Base-by-base conservation (phyloP, 2,797 vertebrate species). In the Molossus molossus region DNA sequence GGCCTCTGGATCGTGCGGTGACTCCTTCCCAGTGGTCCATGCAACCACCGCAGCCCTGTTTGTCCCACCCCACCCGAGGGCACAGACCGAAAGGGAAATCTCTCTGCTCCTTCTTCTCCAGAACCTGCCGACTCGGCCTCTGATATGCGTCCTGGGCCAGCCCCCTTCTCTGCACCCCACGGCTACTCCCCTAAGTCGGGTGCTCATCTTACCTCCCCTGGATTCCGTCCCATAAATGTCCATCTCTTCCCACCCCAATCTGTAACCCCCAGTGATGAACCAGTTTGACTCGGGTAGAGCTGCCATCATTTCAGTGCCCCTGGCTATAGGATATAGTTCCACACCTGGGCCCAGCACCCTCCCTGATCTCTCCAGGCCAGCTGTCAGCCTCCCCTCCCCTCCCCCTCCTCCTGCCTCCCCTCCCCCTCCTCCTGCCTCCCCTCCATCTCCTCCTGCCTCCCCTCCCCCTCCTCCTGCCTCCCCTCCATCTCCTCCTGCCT, bases 11-110 rank as follows among this genome's bases (percentile, higher is more conserved):
- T n/a, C n/a, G 29, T 69, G 77, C 62, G 79, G 8, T 73, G 84
- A 62, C 90, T 89, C 75, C 85, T 89, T 90, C 53, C 57, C 62
- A 62, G 89, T 18, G 40, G 58, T 64, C 33, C 23, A 57, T 1
- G 72, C 50, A 89, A 77, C 23, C 23, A 55, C 33, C 58, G 14
- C 12, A 5, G 40, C 29, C 29, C 25, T 29, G 37, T 40, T 33
- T 18, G 23, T 27, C 45, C 62, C 33, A 37, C 64, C 45, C 53
- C 64, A 55, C 33, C 15, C 57, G 75, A 96, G 29, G 29, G 40
- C 60, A 81, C 2, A 15, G 15, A 21, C 18, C 76, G 45, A 91
- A 81, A 77, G 62, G 67, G 21, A 87, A 9, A 69, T 58, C n/a
- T 64, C 23, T 82, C 48, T 21, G 25, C 18, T 40, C 10, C 50